Conservation (phyloP, 2,888 invertebrate genomes). For the Yponomeuta plumbellus region DNA sequence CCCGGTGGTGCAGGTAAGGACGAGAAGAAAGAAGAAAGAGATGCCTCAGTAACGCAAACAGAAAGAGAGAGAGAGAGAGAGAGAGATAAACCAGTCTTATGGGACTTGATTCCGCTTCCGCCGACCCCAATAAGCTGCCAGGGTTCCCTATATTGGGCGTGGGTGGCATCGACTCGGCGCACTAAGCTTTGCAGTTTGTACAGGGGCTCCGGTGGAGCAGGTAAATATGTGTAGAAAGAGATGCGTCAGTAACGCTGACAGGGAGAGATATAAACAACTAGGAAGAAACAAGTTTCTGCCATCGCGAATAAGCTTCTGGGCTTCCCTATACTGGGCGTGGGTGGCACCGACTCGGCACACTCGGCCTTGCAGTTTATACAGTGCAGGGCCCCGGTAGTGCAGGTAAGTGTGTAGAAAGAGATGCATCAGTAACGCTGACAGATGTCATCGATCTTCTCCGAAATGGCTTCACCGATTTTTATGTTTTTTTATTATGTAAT, state of each 20-base stretch:
- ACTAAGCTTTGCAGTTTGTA: slow-evolving; percentile 95
- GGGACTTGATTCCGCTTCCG: slow-evolving; percentile 94
- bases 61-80: too few species aligned
- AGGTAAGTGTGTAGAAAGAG: slow-evolving; percentile 70
- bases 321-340: slow-evolving; percentile 96
- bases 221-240: slow-evolving; percentile 57
- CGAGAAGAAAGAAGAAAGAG: slow-evolving; percentile 11
- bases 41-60: too few species aligned
- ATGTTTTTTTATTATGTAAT: too few species aligned
- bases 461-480: too few species aligned
- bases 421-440: too few species aligned
- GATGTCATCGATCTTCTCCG: too few species aligned
- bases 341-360: slow-evolving; percentile 98
- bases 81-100: slow-evolving; percentile 79
- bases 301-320: slow-evolving; percentile 90
- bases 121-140: slow-evolving; percentile 88
- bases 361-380: slow-evolving; percentile 95
- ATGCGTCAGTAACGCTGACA: too few species aligned
- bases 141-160: slow-evolving; percentile 96
- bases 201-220: slow-evolving; percentile 94
- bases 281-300: slow-evolving; percentile 80
- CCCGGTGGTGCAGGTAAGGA: slow-evolving; percentile 87
- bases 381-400: slow-evolving; percentile 94
- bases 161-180: slow-evolving; percentile 98
- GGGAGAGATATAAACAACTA: too few species aligned